Conservation (phyloP, 1,140 invertebrate genomes). For the Coptotermes formosanus region DNA sequence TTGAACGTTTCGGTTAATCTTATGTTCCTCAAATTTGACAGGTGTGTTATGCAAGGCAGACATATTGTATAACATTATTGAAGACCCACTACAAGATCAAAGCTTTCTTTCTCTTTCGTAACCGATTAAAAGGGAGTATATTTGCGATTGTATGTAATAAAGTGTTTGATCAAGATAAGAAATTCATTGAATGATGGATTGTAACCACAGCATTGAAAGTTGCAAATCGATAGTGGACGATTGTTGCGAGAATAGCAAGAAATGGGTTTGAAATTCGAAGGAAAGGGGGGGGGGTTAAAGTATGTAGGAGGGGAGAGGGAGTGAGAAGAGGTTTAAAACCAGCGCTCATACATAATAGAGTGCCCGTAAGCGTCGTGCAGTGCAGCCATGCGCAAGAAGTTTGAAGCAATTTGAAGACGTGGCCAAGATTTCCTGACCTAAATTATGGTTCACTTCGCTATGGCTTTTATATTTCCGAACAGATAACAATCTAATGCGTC, state of each 20-base stretch:
- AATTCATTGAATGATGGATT: not conserved
- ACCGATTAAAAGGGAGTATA: no score
- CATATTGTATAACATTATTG: no score
- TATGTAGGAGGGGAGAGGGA: not conserved
- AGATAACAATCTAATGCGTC: no score
- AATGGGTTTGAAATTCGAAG: not conserved
- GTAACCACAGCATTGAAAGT: not conserved
- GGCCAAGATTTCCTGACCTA: no score
- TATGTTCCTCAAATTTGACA: no score
- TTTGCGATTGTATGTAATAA: no score
- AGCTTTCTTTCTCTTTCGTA: no score
- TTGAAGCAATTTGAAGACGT: not conserved
- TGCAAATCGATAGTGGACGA: not conserved
- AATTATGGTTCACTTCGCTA: no score
- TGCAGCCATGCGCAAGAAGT: not conserved
- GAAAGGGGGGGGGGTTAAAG: not conserved
- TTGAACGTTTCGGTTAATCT: no score
- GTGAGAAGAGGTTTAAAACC: conserved; percentile 27
- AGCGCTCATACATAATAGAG: conserved; percentile 25
- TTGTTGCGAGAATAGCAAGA: not conserved
- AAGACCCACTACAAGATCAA: no score
- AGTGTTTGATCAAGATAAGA: not conserved
- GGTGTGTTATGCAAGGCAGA: no score
- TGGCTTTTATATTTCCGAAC: no score
- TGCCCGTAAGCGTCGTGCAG: not conserved